Percentiles rank a stretch among this genome's conserved stretches.
Conservation (phyloP, 1,140 invertebrate genomes). For the Tetraneura akinire region DNA sequence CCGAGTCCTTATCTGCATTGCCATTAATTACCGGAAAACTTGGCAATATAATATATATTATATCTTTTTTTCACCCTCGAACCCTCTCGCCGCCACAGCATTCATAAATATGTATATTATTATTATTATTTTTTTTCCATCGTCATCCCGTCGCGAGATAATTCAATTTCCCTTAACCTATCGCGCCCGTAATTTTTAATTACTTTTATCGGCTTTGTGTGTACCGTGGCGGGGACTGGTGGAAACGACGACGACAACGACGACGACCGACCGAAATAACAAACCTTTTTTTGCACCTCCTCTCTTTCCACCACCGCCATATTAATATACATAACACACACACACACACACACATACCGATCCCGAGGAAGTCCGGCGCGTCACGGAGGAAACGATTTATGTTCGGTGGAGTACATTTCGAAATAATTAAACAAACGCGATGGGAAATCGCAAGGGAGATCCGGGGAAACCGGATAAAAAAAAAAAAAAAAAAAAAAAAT, state of each 20-base stretch:
- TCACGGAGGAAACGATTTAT: slow-evolving; percentile 50
- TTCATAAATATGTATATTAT: slow-evolving; percentile 45
- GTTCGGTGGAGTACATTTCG: slow-evolving; percentile 40
- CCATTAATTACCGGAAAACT: slow-evolving; percentile 51
- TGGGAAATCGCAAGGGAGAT: slow-evolving; percentile 11
- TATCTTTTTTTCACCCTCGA: slow-evolving; percentile 26
- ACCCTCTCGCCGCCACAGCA: neutral
- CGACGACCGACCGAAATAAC: slow-evolving; percentile 40
- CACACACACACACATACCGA: neutral
- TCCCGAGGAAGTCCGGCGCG: slow-evolving; percentile 47
- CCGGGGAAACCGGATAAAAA: neutral
- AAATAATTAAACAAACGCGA: slow-evolving; percentile 51
- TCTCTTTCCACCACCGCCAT: neutral
- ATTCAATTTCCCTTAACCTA: slow-evolving; percentile 52
- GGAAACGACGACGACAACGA: neutral
- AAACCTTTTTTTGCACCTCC: slow-evolving; percentile 41
- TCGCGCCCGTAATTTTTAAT: slow-evolving; percentile 51
- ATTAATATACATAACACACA: too few species aligned
- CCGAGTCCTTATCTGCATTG: slow-evolving; percentile 41
- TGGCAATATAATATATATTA: slow-evolving; percentile 48
- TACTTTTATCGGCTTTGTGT: slow-evolving; percentile 47
- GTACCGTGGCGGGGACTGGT: neutral
- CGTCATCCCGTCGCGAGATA: slow-evolving; percentile 46
- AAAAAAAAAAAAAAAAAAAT: neutral
- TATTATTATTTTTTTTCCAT: neutral